Evolutionary conservation across 2,888 invertebrate genomes (phyloP), one percentile per base, ranked within the genome.

Genomic region (Gisinianus flammeolus): DNA sequence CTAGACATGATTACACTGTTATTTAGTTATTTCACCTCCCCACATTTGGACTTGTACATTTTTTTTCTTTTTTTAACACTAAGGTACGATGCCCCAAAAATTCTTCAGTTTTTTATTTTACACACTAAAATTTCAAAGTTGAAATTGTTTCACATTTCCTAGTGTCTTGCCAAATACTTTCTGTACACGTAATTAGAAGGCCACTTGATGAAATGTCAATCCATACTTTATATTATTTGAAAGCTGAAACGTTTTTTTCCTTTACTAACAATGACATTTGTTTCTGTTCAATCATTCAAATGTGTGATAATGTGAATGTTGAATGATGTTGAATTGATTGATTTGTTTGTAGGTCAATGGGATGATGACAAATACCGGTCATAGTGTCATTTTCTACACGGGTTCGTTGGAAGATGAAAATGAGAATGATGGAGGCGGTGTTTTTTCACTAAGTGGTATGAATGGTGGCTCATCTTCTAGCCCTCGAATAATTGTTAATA

Each of bases 331-430:
- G n/a, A n/a, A n/a, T 70, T 54, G 8, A 5, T 22, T 54, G 8
- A 19, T 16, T 72, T 77, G 10, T 26, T 54, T 54, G 52, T 90
- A 96, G 96, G 93, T 97, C 88, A 94, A 93, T 86, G 97, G 97
- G 31, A 89, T 93, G 78, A 92, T 98, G 86, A 91, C 92, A 86
- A 98, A 98, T 89, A 96, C 96, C 66, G 98, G 97, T 0, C 97
- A 97, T 88, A 95, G 96, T 85, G 93, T 98, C 82, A 94, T 96
- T 86, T 95, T 97, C 88, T 85, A 85, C 84, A 83, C 84, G 69
- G 84, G 84, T 31, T 82, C 83, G 52, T 83, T 81, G 81, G 83
- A 85, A 75, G 84, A 84, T 31, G 84, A 83, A 62, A 79, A 73
- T 54, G 82, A 80, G 54, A 77, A 69, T 2, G 79, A 75, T 8